phyloP scores from a whole-genome alignment of 2,113 vertebrate genomes.

The Phyllostomus hastatus region DNA sequence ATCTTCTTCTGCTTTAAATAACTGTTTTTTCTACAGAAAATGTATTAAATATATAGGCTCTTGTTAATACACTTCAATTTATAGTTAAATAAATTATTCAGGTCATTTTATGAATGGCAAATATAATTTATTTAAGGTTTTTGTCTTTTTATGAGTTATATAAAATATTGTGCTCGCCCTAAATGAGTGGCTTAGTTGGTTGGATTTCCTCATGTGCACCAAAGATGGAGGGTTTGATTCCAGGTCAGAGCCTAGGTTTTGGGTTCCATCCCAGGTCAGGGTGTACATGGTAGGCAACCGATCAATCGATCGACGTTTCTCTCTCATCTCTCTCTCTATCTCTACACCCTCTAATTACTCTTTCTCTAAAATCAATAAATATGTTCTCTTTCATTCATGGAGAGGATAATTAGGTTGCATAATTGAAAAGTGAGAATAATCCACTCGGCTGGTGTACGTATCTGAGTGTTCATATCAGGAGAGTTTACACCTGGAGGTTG shows the following conservation, averaged over 20 bases:
- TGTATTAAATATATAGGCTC: neutral
- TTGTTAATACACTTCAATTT: slow-evolving; percentile 14
- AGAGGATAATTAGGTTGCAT: neutral
- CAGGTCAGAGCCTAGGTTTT: no score
- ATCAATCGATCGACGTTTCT: no score
- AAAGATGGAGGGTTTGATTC: no score
- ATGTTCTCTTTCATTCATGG: neutral
- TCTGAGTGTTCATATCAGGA: neutral
- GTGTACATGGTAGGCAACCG: no score
- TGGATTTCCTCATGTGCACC: no score
- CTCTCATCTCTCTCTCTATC: no score
- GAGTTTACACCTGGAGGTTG: neutral
- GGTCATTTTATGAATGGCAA: neutral
- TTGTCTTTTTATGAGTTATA: slow-evolving; percentile 1
- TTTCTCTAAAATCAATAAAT: no score
- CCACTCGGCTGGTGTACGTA: neutral
- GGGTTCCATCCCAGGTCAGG: no score
- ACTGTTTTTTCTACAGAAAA: slow-evolving; percentile 13
- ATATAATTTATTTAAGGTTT: neutral
- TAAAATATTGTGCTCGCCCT: neutral
- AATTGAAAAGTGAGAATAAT: slow-evolving; percentile 3
- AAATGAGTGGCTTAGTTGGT: no score
- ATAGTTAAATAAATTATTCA: slow-evolving; percentile 41
- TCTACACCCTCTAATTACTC: no score
- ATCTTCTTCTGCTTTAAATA: slow-evolving; percentile 7